Evolutionary conservation across 2,797 vertebrate species (phyloP).

Genomic region (Setipinna tenuifilis): DNA sequence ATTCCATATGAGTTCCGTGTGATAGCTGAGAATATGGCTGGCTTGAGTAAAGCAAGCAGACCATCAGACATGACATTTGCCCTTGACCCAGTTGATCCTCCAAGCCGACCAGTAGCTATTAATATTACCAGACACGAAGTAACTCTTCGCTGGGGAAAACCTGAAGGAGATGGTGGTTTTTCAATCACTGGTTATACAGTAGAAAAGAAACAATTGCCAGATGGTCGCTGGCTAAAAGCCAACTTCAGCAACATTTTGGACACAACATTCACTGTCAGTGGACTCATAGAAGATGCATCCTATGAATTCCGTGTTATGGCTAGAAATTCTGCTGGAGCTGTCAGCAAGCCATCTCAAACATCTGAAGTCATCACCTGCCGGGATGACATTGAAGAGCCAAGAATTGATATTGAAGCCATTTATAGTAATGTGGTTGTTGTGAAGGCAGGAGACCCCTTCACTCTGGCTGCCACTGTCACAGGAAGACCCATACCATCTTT

Average conservation of each 20-base stretch:
- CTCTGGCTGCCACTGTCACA: conserved; percentile 88
- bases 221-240: conserved; percentile 96
- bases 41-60: conserved; percentile 95
- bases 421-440: conserved; percentile 88
- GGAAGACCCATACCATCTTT: conserved; percentile 92
- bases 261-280: conserved; percentile 94
- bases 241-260: conserved; percentile 97
- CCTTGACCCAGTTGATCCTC: conserved; percentile 93
- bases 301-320: conserved; percentile 98
- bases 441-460: conserved; percentile 96
- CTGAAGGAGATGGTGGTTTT: conserved; percentile 96
- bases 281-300: conserved; percentile 90
- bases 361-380: conserved; percentile 92
- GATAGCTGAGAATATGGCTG: conserved; percentile 95
- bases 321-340: conserved; percentile 91
- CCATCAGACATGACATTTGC: conserved; percentile 89
- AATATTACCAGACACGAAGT: conserved; percentile 96
- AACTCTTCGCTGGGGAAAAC: conserved; percentile 92
- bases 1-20: conserved; percentile 97
- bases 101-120: conserved; percentile 90
- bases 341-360: conserved; percentile 90
- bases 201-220: conserved; percentile 94
- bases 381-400: conserved; percentile 96
- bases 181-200: conserved; percentile 96
- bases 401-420: conserved; percentile 87